Conservation (phyloP, 2,797 vertebrate species). For the Picus viridis region DNA sequence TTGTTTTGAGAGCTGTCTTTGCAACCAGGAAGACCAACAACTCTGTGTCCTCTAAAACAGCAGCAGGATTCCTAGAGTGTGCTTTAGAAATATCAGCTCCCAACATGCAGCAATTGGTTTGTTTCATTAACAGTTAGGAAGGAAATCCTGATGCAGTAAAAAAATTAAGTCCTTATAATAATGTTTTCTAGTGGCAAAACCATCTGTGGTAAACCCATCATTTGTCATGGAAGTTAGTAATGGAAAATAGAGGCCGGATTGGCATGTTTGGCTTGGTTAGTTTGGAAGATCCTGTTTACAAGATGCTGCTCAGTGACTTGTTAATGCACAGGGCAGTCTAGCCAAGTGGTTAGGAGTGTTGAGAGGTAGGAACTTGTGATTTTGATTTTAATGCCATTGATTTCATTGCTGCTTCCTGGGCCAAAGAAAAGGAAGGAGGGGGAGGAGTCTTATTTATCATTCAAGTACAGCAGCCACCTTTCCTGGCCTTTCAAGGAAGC, state of each 20-base stretch:
- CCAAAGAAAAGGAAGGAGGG: not conserved
- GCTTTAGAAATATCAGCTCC: not conserved
- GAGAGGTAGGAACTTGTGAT: not conserved
- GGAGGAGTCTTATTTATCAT: not conserved
- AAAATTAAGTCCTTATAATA: not conserved
- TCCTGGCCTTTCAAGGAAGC: not conserved
- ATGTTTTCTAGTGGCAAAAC: not conserved
- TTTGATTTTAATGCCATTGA: not conserved
- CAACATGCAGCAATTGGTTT: accelerated
- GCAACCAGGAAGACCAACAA: not conserved
- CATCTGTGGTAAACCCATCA: not conserved
- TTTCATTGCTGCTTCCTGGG: not conserved
- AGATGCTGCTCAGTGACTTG: not conserved
- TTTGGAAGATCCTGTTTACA: not conserved
- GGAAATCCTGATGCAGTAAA: not conserved
- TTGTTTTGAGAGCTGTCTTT: not conserved
- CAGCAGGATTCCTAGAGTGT: not conserved
- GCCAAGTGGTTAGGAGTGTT: not conserved
- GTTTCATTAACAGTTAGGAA: not conserved
- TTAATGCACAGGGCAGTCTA: not conserved
- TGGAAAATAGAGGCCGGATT: not conserved
- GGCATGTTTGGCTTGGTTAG: not conserved
- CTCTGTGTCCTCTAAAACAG: not conserved
- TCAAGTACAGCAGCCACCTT: not conserved
- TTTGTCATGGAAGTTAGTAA: not conserved